Base-by-base conservation (phyloP, 2,113 vertebrate species). In the Periophthalmus modestus region DNA sequence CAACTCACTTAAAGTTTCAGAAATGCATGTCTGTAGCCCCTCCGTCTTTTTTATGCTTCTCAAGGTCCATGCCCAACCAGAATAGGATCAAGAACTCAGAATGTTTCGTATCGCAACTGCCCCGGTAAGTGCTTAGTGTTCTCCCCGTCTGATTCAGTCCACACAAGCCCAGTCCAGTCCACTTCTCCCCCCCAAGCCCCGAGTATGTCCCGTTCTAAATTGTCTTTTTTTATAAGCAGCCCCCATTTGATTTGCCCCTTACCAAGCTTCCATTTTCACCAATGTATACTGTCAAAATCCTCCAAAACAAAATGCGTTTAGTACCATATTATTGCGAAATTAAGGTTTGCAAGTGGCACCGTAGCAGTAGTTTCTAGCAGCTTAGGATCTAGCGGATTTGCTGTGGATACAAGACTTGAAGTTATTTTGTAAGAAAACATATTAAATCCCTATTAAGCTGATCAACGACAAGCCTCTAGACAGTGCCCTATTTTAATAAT, bases 51-150 rank as follows among this genome's bases (percentile, higher is more conserved):
- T 83, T 92, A 89, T 92, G 91, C 91, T 91, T 90, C 89, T 92
- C 82, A 90, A 92, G 91, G 90, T 92, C 91, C 91, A 89, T 92
- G 91, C 78, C 88, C 91, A 78, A 81, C 82, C 89, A 92, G 88
- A 91, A 82, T 91, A 90, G 91, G 89, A 92, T 77, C 90, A 89
- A 89, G 90, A 90, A 87, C 83, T 86, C 89, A 91, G 90, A 92
- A 91, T 89, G 87, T 92, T 57, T 92, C 91, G 72, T 92, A 92
- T 92, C 87, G 72, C 91, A 82, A 88, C 89, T 92, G 91, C 79
- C 90, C 89, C 46, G 91, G 91, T 92, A 92, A 92, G 91, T 92
- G 84, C 72, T 88, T 87, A 82, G 87, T 89, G 85, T 88, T 81
- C 75, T 87, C 86, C 85, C 84, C 81, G 87, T 88, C 80, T 86